phyloP scores from a whole-genome alignment of 1,140 invertebrate species.

The Drosophila arawakana region DNA sequence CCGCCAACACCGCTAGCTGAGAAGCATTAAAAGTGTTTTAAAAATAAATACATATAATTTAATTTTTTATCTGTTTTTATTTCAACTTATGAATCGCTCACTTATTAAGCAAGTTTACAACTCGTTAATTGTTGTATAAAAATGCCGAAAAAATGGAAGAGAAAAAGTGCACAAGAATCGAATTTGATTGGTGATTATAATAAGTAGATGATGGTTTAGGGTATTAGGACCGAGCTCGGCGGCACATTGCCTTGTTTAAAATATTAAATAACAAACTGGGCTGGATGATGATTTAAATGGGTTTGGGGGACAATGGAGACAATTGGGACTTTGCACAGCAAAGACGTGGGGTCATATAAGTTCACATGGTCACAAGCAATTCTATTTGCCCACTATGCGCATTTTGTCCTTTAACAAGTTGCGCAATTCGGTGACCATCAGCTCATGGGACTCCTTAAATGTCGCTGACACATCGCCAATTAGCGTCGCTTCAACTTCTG shows the following conservation, averaged over 20 bases:
- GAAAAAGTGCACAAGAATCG: slow-evolving; percentile 42
- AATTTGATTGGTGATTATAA: slow-evolving; percentile 44
- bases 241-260: slow-evolving; percentile 52
- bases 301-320: background rate
- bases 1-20: slow-evolving; percentile 1
- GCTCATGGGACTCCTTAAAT: slow-evolving; percentile 81
- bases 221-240: slow-evolving; percentile 2
- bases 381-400: slow-evolving; percentile 75
- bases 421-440: slow-evolving; percentile 77
- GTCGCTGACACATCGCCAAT: slow-evolving; percentile 78
- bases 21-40: background rate
- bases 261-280: slow-evolving; percentile 77
- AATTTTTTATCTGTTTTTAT: slow-evolving; percentile 62
- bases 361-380: slow-evolving; percentile 1
- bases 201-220: slow-evolving; percentile 2
- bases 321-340: slow-evolving; percentile 64
- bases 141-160: slow-evolving; percentile 47
- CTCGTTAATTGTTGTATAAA: slow-evolving; percentile 56
- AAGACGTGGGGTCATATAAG: slow-evolving; percentile 17
- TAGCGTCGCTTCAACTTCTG: slow-evolving; percentile 75
- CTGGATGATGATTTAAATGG: slow-evolving; percentile 38
- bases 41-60: background rate
- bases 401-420: slow-evolving; percentile 84
- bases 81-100: slow-evolving; percentile 45
- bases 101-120: slow-evolving; percentile 55